Conservation (phyloP, 2,888 invertebrate genomes). For the Cosmia trapezina region DNA sequence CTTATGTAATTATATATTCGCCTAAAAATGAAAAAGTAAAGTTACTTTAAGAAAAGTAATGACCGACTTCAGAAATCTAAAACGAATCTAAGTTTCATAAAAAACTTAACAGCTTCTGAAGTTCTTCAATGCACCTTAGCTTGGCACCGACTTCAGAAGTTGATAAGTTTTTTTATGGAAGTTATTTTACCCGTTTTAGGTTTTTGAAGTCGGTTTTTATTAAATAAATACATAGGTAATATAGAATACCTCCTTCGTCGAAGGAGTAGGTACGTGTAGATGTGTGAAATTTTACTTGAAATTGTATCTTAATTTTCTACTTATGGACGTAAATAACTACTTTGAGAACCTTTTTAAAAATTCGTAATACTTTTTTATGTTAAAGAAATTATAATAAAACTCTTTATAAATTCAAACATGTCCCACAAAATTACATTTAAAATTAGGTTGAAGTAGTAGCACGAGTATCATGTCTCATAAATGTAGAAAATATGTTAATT, state of each 20-base stretch:
- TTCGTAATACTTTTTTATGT: background rate
- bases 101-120: too few relatives aligned
- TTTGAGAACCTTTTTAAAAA: background rate
- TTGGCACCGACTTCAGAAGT: too few relatives aligned
- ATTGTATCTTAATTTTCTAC: background rate
- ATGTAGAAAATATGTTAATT: slow-evolving; percentile 55
- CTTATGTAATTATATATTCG: too few relatives aligned
- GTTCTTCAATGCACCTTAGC: too few relatives aligned
- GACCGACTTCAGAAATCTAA: too few relatives aligned
- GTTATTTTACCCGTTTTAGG: too few relatives aligned
- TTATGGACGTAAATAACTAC: background rate
- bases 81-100: too few relatives aligned
- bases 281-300: too few relatives aligned
- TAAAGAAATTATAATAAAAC: slow-evolving; percentile 16
- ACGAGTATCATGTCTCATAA: slow-evolving; percentile 18
- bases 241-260: background rate
- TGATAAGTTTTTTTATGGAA: too few relatives aligned
- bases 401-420: slow-evolving; percentile 30
- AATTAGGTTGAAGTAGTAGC: slow-evolving; percentile 15
- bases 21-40: too few relatives aligned
- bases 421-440: slow-evolving; percentile 16
- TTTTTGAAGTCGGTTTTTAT: too few relatives aligned
- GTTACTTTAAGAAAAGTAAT: too few relatives aligned
- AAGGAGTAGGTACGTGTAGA: background rate
- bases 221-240: background rate